Conservation (phyloP, 1,140 invertebrate species). For the Polypedilum pembai region DNA sequence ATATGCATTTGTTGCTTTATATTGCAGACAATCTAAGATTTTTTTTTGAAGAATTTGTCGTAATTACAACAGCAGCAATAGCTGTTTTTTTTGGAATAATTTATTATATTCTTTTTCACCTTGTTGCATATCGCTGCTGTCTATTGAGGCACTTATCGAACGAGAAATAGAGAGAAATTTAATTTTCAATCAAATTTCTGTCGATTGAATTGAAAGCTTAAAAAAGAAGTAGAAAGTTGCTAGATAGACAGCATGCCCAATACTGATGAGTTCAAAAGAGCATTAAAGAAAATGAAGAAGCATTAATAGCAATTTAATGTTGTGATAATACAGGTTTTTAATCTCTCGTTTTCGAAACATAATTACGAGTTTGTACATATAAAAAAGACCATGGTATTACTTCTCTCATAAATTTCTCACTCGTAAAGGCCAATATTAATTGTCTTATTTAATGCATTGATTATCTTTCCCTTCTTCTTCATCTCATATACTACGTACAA, state of each 20-base stretch:
- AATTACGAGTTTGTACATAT: not conserved
- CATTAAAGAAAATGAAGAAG: not conserved
- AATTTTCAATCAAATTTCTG: no score
- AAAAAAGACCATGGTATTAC: not conserved
- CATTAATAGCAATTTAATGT: constrained; percentile 14
- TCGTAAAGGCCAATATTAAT: not conserved
- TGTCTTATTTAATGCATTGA: not conserved
- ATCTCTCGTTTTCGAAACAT: not conserved
- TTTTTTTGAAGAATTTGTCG: not conserved
- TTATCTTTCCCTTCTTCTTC: not conserved
- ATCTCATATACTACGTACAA: no score
- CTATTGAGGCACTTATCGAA: not conserved
- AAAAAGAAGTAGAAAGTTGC: no score
- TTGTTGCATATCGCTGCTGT: not conserved
- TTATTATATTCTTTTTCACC: not conserved
- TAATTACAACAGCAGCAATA: not conserved
- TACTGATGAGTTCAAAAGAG: not conserved
- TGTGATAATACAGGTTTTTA: constrained; percentile 6
- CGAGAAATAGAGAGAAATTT: no score
- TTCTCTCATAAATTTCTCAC: not conserved
- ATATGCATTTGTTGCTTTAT: no score
- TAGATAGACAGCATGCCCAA: no score
- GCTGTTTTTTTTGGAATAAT: not conserved
- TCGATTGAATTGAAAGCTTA: no score
- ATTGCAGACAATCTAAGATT: not conserved